phyloP scores from a whole-genome alignment of 2,113 vertebrate species.

The Nannobrachium achirus region DNA sequence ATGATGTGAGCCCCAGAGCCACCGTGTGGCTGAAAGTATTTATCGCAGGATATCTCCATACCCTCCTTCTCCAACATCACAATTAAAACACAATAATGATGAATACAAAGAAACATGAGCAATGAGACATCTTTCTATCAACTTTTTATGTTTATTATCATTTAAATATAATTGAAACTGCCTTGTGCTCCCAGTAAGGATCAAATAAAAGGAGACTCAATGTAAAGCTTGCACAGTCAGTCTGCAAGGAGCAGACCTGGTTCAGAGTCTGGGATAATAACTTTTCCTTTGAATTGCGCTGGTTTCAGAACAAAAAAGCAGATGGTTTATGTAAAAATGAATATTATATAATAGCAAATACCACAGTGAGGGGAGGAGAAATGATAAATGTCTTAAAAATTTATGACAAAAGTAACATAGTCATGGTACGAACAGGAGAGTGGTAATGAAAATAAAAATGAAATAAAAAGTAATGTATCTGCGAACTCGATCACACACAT shows the following conservation, averaged over 20 bases:
- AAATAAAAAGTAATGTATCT: constrained; percentile 71
- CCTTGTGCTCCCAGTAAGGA: constrained; percentile 67
- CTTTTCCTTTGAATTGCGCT: constrained; percentile 57
- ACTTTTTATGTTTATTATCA: constrained; percentile 73
- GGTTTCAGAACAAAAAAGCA: constrained; percentile 66
- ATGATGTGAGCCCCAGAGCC: constrained; percentile 23
- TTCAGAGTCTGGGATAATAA: constrained; percentile 66
- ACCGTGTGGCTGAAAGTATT: constrained; percentile 41
- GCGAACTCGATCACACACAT: constrained; percentile 43
- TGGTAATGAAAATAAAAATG: constrained; percentile 67
- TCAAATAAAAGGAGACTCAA: constrained; percentile 72
- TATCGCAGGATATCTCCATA: constrained; percentile 27
- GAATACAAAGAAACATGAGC: constrained; percentile 22
- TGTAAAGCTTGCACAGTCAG: constrained; percentile 63
- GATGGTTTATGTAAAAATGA: constrained; percentile 76
- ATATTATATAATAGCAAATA: constrained; percentile 76
- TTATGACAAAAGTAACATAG: constrained; percentile 65
- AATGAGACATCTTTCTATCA: constrained; percentile 36
- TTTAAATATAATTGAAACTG: constrained; percentile 72
- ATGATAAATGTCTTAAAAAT: constrained; percentile 70
- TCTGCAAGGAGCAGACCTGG: constrained; percentile 58
- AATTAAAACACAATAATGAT: constrained; percentile 4
- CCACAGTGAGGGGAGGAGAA: constrained; percentile 66
- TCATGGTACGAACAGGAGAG: constrained; percentile 68
- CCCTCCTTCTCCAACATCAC: no score